Percentiles rank a stretch among this genome's conserved stretches.
Conservation (phyloP, 2,797 vertebrate species). For the Sebastes hopkinsi region DNA sequence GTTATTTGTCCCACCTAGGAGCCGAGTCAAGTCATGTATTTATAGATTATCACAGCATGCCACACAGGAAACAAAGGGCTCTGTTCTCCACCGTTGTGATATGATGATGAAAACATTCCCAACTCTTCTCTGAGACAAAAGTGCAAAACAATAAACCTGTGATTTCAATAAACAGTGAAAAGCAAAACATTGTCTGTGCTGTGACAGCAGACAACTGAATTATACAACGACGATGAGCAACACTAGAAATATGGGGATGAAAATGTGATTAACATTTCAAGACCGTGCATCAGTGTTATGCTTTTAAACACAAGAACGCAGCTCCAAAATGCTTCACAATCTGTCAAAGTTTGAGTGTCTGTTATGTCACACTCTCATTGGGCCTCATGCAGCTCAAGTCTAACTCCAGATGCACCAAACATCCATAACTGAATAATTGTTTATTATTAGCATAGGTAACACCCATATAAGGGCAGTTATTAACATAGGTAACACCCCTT, state of each 20-base stretch:
- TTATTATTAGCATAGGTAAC: too few relatives aligned
- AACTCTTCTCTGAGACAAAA: constrained; percentile 37
- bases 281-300: neutral
- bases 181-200: neutral
- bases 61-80: constrained; percentile 40
- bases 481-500: too few relatives aligned
- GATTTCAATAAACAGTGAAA: constrained; percentile 48
- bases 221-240: neutral
- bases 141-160: constrained; percentile 28
- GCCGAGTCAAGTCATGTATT: constrained; percentile 52
- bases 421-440: too few relatives aligned
- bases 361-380: neutral
- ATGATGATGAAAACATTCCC: constrained; percentile 39
- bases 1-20: constrained; percentile 24
- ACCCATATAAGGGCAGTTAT: too few relatives aligned
- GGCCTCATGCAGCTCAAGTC: too few relatives aligned
- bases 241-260: neutral
- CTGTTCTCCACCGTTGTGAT: constrained; percentile 26
- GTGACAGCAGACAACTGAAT: constrained; percentile 12
- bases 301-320: neutral
- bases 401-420: too few relatives aligned
- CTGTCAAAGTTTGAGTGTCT: neutral
- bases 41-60: constrained; percentile 60
- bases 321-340: neutral
- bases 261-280: neutral